A percentile compares a stretch with the other conserved stretches of the same genome.
phyloP scores from a whole-genome alignment of 2,888 invertebrate genomes.

The Caenorhabditis sp. region DNA sequence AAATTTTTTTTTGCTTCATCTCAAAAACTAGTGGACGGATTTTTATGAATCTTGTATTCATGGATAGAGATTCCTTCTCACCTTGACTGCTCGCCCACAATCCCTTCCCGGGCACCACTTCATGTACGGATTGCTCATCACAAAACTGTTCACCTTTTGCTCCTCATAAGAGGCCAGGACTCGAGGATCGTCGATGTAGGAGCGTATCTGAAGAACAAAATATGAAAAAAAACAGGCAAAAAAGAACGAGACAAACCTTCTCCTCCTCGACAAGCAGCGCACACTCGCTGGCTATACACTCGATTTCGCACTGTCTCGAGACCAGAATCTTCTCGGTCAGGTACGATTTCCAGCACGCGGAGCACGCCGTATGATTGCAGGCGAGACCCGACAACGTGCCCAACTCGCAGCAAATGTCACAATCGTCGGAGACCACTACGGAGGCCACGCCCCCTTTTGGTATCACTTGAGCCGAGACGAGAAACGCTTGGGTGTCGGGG shows the following conservation, averaged over 20 bases:
- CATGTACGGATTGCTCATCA: slow-evolving; percentile 93
- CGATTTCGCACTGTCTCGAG: slow-evolving; percentile 69
- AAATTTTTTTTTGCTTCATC: too few species aligned
- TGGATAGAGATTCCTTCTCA: too few species aligned
- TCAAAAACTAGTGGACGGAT: too few species aligned
- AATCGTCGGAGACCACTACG: slow-evolving; percentile 42
- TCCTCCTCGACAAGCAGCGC: slow-evolving; percentile 72
- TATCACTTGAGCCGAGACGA: slow-evolving; percentile 92
- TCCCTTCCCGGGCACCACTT: slow-evolving; percentile 99
- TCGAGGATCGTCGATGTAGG: slow-evolving; percentile 38
- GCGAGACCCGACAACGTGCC: slow-evolving; percentile 88
- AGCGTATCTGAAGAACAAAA: slow-evolving; percentile 62
- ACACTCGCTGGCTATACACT: slow-evolving; percentile 70
- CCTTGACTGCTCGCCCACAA: slow-evolving; percentile 95
- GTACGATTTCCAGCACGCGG: slow-evolving; percentile 96
- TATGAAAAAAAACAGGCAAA: not conserved
- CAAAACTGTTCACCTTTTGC: slow-evolving; percentile 67
- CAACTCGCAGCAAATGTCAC: slow-evolving; percentile 65
- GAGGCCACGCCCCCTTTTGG: slow-evolving; percentile 38
- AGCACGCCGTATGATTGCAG: slow-evolving; percentile 97
- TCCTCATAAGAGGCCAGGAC: slow-evolving; percentile 57
- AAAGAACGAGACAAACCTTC: slow-evolving; percentile 62
- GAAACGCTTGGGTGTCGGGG: slow-evolving; percentile 94
- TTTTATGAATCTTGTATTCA: too few species aligned
- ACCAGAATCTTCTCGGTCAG: slow-evolving; percentile 90